A percentile compares a stretch with the other conserved stretches of the same genome.
Conservation (phyloP, 2,888 invertebrate species). For the Tenthredo amoena region DNA sequence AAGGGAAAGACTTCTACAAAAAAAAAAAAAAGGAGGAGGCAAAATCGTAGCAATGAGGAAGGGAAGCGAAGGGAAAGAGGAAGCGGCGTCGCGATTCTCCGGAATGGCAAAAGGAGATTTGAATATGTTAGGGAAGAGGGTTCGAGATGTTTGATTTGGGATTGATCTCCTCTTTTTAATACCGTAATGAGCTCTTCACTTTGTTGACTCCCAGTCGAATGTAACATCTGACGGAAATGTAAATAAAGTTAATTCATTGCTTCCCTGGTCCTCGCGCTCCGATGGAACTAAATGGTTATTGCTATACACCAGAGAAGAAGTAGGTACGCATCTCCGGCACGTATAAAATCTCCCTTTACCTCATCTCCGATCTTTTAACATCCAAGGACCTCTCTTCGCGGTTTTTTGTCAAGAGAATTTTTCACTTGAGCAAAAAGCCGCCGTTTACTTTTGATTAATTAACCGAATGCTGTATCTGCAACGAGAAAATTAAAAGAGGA, state of each 20-base stretch:
- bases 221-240: constrained; percentile 53
- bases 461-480: neutral
- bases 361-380: neutral
- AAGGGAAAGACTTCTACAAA: neutral
- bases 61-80: constrained; percentile 22
- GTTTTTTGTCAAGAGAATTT: neutral
- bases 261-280: constrained; percentile 8
- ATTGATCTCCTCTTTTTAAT: constrained; percentile 53
- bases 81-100: constrained; percentile 37
- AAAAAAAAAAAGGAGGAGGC: neutral
- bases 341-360: neutral
- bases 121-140: constrained; percentile 51
- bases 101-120: constrained; percentile 52
- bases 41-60: constrained; percentile 8
- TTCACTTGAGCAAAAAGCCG: neutral
- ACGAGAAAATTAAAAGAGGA: neutral
- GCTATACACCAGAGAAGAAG: neutral
- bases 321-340: neutral
- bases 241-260: constrained; percentile 52
- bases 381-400: neutral
- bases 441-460: neutral
- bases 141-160: constrained; percentile 51
- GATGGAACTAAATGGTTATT: constrained; percentile 51
- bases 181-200: constrained; percentile 52
- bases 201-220: constrained; percentile 50